Evolutionary conservation across 2,797 vertebrate species (phyloP).

Genomic region (Hippopotamyrus pictus): DNA sequence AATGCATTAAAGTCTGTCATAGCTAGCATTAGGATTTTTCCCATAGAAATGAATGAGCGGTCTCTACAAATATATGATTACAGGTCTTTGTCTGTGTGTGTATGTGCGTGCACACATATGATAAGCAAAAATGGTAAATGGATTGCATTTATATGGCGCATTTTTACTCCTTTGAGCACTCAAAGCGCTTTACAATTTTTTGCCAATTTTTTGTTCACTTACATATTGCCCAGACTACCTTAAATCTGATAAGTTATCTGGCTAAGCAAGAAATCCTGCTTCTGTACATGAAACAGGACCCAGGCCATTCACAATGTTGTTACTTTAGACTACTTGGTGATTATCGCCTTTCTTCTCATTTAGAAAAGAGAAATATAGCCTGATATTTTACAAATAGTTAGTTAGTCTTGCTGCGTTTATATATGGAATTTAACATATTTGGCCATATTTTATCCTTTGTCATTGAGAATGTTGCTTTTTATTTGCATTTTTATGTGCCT

Average conservation of each 20-base stretch:
- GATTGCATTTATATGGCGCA: too few species aligned
- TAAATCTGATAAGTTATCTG: background rate
- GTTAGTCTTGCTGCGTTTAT: background rate
- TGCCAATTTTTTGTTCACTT: background rate
- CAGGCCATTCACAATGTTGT: background rate
- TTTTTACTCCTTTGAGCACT: too few species aligned
- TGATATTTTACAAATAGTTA: background rate
- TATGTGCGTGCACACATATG: too few species aligned
- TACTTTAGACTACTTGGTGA: background rate
- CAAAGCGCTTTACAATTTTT: too few species aligned
- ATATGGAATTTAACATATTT: background rate
- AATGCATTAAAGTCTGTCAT: too few species aligned
- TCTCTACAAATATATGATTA: too few species aligned
- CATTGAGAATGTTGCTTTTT: background rate
- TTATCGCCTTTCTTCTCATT: background rate
- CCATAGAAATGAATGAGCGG: too few species aligned
- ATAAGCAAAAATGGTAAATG: too few species aligned
- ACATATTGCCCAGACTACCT: background rate
- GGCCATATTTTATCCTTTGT: background rate
- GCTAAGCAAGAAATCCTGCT: background rate
- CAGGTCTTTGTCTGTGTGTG: too few species aligned
- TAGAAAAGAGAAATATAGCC: background rate
- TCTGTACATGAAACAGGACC: background rate
- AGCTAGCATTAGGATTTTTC: too few species aligned
- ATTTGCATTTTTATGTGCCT: background rate